These are phyloP conservation scores for Bombus balteatus DNA, from an alignment of 1,140 invertebrate genomes.

Conservation along the genomic window DNA sequence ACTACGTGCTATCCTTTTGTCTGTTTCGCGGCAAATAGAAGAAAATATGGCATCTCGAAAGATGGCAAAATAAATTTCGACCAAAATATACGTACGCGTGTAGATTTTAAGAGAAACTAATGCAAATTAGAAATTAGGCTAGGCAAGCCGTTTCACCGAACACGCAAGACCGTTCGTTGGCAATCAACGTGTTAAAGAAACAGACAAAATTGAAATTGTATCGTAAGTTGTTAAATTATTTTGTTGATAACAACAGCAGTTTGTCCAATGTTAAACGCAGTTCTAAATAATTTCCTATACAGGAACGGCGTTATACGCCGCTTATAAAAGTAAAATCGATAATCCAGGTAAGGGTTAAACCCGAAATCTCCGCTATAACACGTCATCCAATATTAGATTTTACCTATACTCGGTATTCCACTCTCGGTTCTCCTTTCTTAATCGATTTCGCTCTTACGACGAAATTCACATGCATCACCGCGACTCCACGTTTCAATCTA, in stretches of 20 bases:
- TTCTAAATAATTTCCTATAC: background rate
- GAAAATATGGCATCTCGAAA: too few relatives aligned
- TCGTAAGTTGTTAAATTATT: background rate
- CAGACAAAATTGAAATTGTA: background rate
- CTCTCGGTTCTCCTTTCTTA: background rate
- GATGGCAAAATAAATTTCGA: too few relatives aligned
- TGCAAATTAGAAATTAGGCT: too few relatives aligned
- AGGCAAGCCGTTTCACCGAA: too few relatives aligned
- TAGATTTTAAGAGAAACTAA: too few relatives aligned
- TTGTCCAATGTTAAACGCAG: background rate
- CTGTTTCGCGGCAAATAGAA: too few relatives aligned
- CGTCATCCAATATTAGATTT: constrained; percentile 34
- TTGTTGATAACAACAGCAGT: background rate
- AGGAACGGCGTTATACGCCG: background rate
- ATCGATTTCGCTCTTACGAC: background rate
- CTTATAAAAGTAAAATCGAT: constrained; percentile 22
- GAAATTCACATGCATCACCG: background rate
- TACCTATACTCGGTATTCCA: background rate
- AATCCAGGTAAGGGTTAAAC: constrained; percentile 20
- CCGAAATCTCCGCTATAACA: constrained; percentile 23
- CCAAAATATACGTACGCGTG: too few relatives aligned
- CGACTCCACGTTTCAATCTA: too few relatives aligned
- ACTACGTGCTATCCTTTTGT: too few relatives aligned
- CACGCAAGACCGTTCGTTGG: background rate
- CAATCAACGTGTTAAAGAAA: background rate